A percentile compares a stretch with the other conserved stretches of the same genome.
Evolutionary conservation across 64 coral and sea anemone genomes (phyloP).

Genomic region (Pachyseris speciosa): DNA sequence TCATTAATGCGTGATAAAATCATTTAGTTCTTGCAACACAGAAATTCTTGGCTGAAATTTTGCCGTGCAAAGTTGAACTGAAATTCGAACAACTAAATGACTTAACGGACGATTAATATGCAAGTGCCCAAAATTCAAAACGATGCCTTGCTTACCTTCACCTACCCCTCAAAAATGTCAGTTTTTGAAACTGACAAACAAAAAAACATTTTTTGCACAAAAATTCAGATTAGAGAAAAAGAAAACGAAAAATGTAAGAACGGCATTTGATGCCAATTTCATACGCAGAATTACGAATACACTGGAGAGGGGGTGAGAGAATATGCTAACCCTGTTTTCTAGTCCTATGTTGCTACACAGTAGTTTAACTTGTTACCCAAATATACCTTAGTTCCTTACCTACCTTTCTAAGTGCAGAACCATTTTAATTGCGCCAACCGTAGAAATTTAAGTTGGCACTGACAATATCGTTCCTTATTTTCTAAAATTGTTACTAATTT

Average conservation of each 20-base stretch:
- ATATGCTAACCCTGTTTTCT: slow-evolving; percentile 29
- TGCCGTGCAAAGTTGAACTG: no score
- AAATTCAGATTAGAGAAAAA: background rate
- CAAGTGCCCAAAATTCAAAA: no score
- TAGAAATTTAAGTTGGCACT: background rate
- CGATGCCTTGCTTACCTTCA: slow-evolving; percentile 1
- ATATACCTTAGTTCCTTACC: slow-evolving; percentile 28
- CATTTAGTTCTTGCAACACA: no score
- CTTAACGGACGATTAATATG: no score
- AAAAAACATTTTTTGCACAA: slow-evolving; percentile 1
- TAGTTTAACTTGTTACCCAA: slow-evolving; percentile 51
- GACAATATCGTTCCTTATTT: background rate
- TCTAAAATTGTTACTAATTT: background rate
- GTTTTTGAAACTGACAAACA: slow-evolving; percentile 38
- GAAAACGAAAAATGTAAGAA: background rate
- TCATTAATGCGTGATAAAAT: no score
- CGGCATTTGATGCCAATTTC: slow-evolving; percentile 27
- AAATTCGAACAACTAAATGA: no score
- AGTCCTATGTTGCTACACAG: slow-evolving; percentile 36
- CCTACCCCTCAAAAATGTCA: background rate
- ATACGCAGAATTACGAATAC: slow-evolving; percentile 9
- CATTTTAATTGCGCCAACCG: background rate
- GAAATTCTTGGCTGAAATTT: no score
- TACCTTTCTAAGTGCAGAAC: slow-evolving; percentile 15
- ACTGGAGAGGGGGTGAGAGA: background rate